Evolutionary conservation across 2,113 vertebrate species (phyloP), one percentile per base, ranked within the genome.

Genomic region (Cygnus atratus): DNA sequence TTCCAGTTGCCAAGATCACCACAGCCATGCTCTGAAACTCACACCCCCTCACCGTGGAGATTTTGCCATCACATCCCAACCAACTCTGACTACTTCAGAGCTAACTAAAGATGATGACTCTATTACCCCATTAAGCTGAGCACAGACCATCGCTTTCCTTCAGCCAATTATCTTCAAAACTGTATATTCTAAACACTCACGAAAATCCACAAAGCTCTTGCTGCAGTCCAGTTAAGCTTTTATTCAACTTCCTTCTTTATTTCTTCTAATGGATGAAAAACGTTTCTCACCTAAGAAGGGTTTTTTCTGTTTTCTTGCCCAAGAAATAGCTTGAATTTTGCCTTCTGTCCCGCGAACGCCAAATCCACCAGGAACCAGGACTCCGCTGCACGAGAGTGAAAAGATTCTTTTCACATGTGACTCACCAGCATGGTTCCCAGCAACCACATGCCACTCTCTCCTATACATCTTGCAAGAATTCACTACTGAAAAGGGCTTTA

Each of bases 311-410:
- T 98, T 99, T 44, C 99, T 98, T 72, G 99, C 99, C 99, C 99
- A 99, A 95, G 97, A 98, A 95, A 99, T 99, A 50, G 99, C 99
- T 39, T 99, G 98, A 93, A 99, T 99, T 98, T 99, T 99, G 81
- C 99, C 99, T 97, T 99, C 99, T 8, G 99, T 99, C 76, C 99
- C 99, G 93, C 99, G 97, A 91, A 99, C 98, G 59, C 99, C 99
- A 91, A 99, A 99, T 59, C 99, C 99, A 80, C 99, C 99, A 9
- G 99, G 99, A 78, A 99, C 99, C 96, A 99, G 97, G 71, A 99
- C 95, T 58, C 99, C 99, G 2, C 99, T 99, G 97, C 33, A 83
- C 2, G 41, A 89, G 54, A 86, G 78, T 18, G 59, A 84, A 37
- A 77, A 87, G 62, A 95, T 18, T 14, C n/a, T 26, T 52, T 33